phyloP scores from a whole-genome alignment of 2,888 invertebrate species.

The Xylocampa areola region DNA sequence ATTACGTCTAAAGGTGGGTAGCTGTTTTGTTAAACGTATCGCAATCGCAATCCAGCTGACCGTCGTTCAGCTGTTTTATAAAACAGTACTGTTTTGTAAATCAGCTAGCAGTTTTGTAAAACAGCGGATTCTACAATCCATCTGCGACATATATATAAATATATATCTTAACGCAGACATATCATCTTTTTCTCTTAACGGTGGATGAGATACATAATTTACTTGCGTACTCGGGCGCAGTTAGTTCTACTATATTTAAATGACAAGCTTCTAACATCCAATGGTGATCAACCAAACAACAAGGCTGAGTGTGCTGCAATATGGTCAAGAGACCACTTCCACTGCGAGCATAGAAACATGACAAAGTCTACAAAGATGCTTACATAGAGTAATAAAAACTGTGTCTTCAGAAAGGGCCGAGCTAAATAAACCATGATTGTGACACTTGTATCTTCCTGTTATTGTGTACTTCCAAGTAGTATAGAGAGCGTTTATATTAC shows the following conservation, averaged over 20 bases:
- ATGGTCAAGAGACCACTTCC: slow-evolving; percentile 8
- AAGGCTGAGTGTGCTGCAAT: slow-evolving; percentile 19
- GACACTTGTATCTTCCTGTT: slow-evolving; percentile 27
- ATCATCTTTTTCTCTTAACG: too few relatives aligned
- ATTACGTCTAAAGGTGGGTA: too few relatives aligned
- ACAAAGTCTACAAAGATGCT: slow-evolving; percentile 34
- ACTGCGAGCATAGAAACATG: slow-evolving; percentile 28
- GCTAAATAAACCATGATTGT: slow-evolving; percentile 43
- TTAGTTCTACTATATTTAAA: slow-evolving; percentile 20
- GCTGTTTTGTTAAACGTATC: too few relatives aligned
- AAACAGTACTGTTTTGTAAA: too few relatives aligned
- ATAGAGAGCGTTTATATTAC: slow-evolving; percentile 21
- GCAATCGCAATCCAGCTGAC: too few relatives aligned
- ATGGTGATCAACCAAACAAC: slow-evolving; percentile 21
- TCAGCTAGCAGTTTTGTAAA: too few relatives aligned
- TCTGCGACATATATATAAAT: too few relatives aligned
- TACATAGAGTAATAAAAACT: slow-evolving; percentile 47
- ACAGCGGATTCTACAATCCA: too few relatives aligned
- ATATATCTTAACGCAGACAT: too few relatives aligned
- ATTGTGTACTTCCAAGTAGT: slow-evolving; percentile 27
- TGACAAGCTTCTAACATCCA: slow-evolving; percentile 14
- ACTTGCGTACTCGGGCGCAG: slow-evolving; percentile 5
- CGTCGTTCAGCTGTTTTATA: too few relatives aligned
- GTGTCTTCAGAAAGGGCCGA: slow-evolving; percentile 27
- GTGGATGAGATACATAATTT: slow-evolving; percentile 3